Evolutionary conservation across 2,113 vertebrate species (phyloP).

Genomic region (Phrynosoma blainvillii): DNA sequence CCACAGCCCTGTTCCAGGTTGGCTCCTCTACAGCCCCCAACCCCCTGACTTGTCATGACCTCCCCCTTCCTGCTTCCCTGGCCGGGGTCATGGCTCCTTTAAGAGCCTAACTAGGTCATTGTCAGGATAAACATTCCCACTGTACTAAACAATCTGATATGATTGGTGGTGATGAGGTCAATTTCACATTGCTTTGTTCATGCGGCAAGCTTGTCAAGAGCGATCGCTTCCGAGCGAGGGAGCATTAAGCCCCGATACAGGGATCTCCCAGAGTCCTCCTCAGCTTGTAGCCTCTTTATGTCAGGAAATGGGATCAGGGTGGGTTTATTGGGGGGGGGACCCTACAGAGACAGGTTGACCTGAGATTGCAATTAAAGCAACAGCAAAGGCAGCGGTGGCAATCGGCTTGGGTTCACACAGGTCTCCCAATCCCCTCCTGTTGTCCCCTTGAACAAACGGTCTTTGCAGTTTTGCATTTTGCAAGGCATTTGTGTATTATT

Average conservation of each 20-base stretch:
- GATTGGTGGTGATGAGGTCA: constrained; percentile 70
- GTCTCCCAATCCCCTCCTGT: background rate
- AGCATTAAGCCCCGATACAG: constrained; percentile 33
- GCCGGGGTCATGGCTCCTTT: constrained; percentile 56
- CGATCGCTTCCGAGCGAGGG: constrained; percentile 60
- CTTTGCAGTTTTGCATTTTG: background rate
- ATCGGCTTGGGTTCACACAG: background rate
- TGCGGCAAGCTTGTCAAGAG: constrained; percentile 65
- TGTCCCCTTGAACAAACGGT: background rate
- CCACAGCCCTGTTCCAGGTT: background rate
- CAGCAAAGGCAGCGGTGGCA: no score
- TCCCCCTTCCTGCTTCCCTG: accelerated
- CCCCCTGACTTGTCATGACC: accelerated
- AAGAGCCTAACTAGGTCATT: constrained; percentile 68
- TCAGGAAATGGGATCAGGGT: background rate
- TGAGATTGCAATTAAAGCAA: background rate
- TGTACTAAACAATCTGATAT: constrained; percentile 55
- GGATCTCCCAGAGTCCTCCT: constrained; percentile 29
- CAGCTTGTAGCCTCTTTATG: background rate
- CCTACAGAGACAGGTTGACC: background rate
- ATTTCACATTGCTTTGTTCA: constrained; percentile 67
- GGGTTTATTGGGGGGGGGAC: background rate
- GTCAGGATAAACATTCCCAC: constrained; percentile 32
- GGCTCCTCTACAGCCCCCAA: no score
- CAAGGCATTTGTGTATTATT: no score